These are phyloP conservation scores for Cotesia vestalis DNA, from an alignment of 1,140 invertebrate species.

Conservation along the genomic window DNA sequence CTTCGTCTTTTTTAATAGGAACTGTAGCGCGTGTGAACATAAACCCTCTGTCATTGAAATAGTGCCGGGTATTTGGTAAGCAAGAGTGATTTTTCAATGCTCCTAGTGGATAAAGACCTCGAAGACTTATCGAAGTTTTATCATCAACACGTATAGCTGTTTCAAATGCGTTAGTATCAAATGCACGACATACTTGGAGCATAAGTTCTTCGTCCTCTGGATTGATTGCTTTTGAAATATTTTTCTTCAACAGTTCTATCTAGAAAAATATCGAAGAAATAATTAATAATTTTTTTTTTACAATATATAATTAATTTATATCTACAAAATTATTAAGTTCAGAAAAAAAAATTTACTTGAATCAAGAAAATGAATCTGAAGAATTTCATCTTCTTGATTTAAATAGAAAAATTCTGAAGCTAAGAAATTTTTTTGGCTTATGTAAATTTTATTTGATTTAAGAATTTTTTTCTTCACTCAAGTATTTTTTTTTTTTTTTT, in stretches of 20 bases:
- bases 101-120: conserved; percentile 78
- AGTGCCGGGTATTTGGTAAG: conserved; percentile 76
- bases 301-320: too few species aligned
- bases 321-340: too few species aligned
- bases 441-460: too few species aligned
- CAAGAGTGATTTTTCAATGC: conserved; percentile 81
- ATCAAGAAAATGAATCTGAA: too few species aligned
- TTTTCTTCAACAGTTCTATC: conserved; percentile 69
- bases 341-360: too few species aligned
- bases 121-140: conserved; percentile 65
- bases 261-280: conserved; percentile 44
- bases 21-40: conserved; percentile 73
- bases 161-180: conserved; percentile 82
- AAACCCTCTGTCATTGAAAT: conserved; percentile 68
- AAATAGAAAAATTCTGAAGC: too few species aligned
- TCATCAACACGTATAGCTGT: conserved; percentile 60
- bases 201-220: conserved; percentile 72
- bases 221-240: conserved; percentile 64
- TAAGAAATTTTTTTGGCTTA: too few species aligned
- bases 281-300: background rate
- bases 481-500: too few species aligned
- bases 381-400: too few species aligned
- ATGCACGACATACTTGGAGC: conserved; percentile 68
- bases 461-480: too few species aligned
- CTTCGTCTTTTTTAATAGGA: conserved; percentile 71